phyloP scores from a whole-genome alignment of 2,888 invertebrate species.

The Periphyllus acericola region DNA sequence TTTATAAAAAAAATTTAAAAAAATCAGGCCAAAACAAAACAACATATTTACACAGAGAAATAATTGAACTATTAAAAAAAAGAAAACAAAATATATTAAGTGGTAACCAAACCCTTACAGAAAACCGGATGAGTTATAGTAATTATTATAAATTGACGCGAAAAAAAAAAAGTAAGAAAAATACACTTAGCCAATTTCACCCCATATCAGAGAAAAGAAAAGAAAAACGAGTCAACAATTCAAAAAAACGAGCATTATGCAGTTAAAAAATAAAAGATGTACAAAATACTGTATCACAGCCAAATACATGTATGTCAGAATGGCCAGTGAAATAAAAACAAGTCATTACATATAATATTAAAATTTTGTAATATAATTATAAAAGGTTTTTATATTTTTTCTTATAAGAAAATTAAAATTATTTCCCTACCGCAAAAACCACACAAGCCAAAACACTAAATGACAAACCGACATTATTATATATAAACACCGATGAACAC shows the following conservation, averaged over 20 bases:
- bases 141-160: constrained; percentile 52
- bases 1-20: neutral
- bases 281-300: constrained; percentile 62
- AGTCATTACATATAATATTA: constrained; percentile 56
- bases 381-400: constrained; percentile 49
- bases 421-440: constrained; percentile 57
- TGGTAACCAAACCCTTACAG: constrained; percentile 61
- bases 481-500: constrained; percentile 56
- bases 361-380: constrained; percentile 48
- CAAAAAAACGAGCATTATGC: constrained; percentile 46
- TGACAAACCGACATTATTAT: constrained; percentile 55
- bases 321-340: constrained; percentile 57
- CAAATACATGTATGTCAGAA: constrained; percentile 59
- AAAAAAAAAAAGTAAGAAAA: constrained; percentile 44
- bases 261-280: constrained; percentile 58
- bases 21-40: constrained; percentile 17
- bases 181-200: constrained; percentile 36
- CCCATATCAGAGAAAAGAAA: constrained; percentile 43
- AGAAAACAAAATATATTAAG: constrained; percentile 41
- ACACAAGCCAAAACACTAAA: constrained; percentile 62
- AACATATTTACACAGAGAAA: constrained; percentile 51
- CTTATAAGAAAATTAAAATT: constrained; percentile 46
- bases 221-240: constrained; percentile 52
- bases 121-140: constrained; percentile 57
- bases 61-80: constrained; percentile 57